Conservation (phyloP, 2,113 vertebrate genomes). For the Hydrochoerus hydrochaeris region DNA sequence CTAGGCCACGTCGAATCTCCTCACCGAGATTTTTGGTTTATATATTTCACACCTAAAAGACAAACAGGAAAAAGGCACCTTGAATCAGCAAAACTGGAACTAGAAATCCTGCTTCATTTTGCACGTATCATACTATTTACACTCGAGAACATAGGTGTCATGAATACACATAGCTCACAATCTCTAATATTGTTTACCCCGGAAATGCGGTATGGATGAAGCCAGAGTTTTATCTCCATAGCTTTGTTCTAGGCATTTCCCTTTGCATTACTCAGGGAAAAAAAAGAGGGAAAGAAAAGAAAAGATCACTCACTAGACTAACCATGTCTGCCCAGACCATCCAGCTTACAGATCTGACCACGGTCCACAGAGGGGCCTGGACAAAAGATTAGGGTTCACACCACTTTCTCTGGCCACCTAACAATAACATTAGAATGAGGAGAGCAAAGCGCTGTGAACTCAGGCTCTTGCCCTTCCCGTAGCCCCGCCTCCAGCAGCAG, state of each 20-base stretch:
- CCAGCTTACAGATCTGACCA: background rate
- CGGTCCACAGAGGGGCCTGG: background rate
- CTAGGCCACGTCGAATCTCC: background rate
- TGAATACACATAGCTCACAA: background rate
- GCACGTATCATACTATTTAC: background rate
- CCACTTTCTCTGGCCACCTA: background rate
- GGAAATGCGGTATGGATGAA: background rate
- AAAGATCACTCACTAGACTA: background rate
- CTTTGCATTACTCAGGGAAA: background rate
- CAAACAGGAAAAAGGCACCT: background rate
- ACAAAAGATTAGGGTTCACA: background rate
- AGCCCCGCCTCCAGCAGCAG: background rate
- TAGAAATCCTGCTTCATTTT: background rate
- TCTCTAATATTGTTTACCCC: background rate
- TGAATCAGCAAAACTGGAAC: background rate
- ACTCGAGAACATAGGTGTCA: background rate
- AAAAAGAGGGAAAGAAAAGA: background rate
- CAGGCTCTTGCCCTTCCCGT: background rate
- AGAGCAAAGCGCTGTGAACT: background rate
- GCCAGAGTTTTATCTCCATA: background rate
- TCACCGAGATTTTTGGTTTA: background rate
- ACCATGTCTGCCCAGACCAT: background rate
- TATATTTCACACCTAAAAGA: slow-evolving; percentile 30
- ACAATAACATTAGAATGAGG: background rate
- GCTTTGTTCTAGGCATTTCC: background rate